A percentile compares a stretch with the other conserved stretches of the same genome.
phyloP scores from a whole-genome alignment of 1,140 invertebrate species.

The Drosophila nannoptera region DNA sequence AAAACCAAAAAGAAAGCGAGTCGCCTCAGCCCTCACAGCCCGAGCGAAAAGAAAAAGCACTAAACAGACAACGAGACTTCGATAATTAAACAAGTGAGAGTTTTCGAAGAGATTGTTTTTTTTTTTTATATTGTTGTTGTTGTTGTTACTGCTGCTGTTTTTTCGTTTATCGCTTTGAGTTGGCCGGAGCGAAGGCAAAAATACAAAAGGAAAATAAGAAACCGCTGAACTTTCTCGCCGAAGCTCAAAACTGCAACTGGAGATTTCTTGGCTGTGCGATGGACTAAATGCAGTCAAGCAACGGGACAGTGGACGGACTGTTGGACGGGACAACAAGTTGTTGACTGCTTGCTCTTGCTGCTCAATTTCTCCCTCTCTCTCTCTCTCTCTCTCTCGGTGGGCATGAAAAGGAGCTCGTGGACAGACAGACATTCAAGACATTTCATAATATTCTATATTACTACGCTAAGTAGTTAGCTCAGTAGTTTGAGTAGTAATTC shows the following conservation, averaged over 20 bases:
- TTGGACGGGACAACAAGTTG: not conserved
- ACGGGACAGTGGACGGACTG: not conserved
- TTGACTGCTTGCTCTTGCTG: constrained; percentile 8
- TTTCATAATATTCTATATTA: not conserved
- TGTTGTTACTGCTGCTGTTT: too few species aligned
- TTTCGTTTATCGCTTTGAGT: too few species aligned
- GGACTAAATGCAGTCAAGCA: constrained; percentile 24
- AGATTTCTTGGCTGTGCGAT: constrained; percentile 44
- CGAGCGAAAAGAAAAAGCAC: not conserved
- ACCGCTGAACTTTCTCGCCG: constrained; percentile 65
- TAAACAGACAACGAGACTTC: constrained; percentile 35
- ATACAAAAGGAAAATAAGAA: constrained; percentile 12
- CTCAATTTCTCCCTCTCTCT: not conserved
- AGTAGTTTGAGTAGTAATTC: not conserved
- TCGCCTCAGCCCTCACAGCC: not conserved
- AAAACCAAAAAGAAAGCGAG: constrained; percentile 60
- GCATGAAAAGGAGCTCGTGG: not conserved
- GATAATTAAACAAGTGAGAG: constrained; percentile 74
- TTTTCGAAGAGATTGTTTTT: constrained; percentile 25
- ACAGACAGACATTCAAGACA: not conserved
- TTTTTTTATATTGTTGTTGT: too few species aligned
- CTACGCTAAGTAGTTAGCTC: not conserved
- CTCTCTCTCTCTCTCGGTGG: not conserved
- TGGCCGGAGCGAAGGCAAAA: too few species aligned
- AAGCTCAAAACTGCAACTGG: constrained; percentile 71